Conservation (phyloP, 2,113 vertebrate genomes). For the Melanotaenia duboulayi region DNA sequence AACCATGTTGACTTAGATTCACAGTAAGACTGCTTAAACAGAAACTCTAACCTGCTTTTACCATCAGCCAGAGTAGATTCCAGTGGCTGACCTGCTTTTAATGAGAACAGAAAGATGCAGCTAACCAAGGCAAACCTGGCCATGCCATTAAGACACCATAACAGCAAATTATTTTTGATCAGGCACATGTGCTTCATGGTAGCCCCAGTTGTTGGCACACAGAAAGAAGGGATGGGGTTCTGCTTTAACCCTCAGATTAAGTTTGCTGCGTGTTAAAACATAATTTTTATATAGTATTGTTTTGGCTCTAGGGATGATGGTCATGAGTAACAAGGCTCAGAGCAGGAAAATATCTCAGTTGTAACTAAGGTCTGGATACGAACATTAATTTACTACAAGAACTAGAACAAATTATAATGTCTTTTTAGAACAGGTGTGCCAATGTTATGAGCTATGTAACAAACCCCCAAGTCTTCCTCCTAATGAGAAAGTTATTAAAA, state of each 20-base stretch:
- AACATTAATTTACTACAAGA: constrained; percentile 20
- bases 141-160: constrained; percentile 23
- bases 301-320: neutral
- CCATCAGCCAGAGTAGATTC: constrained; percentile 5
- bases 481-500: neutral
- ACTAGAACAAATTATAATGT: constrained; percentile 3
- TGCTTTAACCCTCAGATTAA: constrained; percentile 1
- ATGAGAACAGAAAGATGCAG: constrained; percentile 27
- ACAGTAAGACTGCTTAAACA: neutral
- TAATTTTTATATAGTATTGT: constrained; percentile 1
- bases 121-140: constrained; percentile 23
- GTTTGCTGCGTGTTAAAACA: neutral
- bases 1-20: constrained; percentile 1
- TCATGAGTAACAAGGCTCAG: neutral
- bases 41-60: constrained; percentile 4
- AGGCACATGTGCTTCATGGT: neutral
- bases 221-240: constrained; percentile 5
- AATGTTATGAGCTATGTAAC: neutral
- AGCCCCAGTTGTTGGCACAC: constrained; percentile 11
- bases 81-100: constrained; percentile 8
- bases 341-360: constrained; percentile 1
- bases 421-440: neutral
- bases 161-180: constrained; percentile 46
- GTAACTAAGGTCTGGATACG: constrained; percentile 1
- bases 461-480: neutral